phyloP scores from a whole-genome alignment of 23 tunicate genomes.

The Phallusia fumigata region DNA sequence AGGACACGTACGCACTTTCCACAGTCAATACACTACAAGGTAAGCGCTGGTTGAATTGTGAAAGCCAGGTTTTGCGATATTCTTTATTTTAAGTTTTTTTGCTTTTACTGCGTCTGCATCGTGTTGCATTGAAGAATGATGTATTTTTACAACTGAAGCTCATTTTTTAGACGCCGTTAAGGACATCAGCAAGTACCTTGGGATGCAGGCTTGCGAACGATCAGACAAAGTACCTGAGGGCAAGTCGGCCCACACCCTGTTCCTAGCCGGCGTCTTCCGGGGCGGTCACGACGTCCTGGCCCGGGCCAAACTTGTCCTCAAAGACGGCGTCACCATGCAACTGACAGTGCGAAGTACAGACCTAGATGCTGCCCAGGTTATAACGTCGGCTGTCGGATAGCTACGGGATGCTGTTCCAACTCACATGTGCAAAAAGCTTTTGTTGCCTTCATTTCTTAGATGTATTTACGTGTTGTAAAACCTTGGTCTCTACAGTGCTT shows the following conservation, averaged over 20 bases:
- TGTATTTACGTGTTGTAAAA: too few species aligned
- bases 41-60: not conserved
- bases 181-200: constrained; percentile 78
- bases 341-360: constrained; percentile 90
- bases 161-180: constrained; percentile 72
- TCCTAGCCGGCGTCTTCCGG: constrained; percentile 86
- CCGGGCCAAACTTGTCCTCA: constrained; percentile 83
- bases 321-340: constrained; percentile 96
- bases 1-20: constrained; percentile 93
- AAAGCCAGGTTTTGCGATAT: too few species aligned
- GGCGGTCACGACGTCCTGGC: constrained; percentile 95
- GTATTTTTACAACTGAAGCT: not conserved
- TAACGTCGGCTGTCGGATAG: constrained; percentile 83
- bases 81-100: too few species aligned
- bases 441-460: too few species aligned
- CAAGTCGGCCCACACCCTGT: constrained; percentile 71
- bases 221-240: constrained; percentile 94
- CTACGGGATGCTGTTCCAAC: not conserved
- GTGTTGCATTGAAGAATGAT: too few species aligned
- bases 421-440: not conserved
- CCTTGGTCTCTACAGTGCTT: too few species aligned
- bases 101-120: too few species aligned
- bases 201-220: constrained; percentile 98
- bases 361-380: constrained; percentile 70
- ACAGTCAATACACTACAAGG: constrained; percentile 69